phyloP scores from a whole-genome alignment of 2,113 vertebrate species.

The Sphyrna mokarran region DNA sequence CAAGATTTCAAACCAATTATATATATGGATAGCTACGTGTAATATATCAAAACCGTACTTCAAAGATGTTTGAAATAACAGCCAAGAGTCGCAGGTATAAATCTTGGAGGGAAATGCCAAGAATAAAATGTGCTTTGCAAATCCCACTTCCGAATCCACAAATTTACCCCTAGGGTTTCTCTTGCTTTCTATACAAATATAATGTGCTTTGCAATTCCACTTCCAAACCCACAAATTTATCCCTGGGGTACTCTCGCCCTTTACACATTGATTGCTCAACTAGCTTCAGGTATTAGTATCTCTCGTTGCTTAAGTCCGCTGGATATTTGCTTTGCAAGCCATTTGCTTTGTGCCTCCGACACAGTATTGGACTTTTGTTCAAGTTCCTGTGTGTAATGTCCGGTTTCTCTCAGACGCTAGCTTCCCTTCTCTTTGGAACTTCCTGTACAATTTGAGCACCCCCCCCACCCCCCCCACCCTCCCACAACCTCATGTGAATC shows the following conservation, averaged over 20 bases:
- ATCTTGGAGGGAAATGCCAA: neutral
- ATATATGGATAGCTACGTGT: neutral
- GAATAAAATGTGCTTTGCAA: neutral
- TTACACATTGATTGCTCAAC: neutral
- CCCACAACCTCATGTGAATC: neutral
- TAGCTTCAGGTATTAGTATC: neutral
- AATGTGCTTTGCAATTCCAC: neutral
- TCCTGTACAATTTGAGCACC: neutral
- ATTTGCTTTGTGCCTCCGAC: neutral
- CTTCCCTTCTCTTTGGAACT: neutral
- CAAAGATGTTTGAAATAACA: neutral
- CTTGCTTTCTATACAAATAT: neutral
- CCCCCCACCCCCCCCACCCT: too few relatives aligned
- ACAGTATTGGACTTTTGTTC: neutral
- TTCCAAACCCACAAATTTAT: neutral
- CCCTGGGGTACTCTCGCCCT: neutral
- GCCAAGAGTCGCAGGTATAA: neutral
- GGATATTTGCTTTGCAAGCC: neutral
- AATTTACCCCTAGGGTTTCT: neutral
- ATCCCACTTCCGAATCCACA: neutral
- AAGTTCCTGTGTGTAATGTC: neutral
- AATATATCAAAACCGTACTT: neutral
- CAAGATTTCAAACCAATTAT: neutral
- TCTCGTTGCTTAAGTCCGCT: neutral
- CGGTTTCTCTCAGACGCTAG: neutral